These are phyloP conservation scores for Benthosema pterotum DNA, from an alignment of 2,797 vertebrate genomes.

Conservation along the genomic window DNA sequence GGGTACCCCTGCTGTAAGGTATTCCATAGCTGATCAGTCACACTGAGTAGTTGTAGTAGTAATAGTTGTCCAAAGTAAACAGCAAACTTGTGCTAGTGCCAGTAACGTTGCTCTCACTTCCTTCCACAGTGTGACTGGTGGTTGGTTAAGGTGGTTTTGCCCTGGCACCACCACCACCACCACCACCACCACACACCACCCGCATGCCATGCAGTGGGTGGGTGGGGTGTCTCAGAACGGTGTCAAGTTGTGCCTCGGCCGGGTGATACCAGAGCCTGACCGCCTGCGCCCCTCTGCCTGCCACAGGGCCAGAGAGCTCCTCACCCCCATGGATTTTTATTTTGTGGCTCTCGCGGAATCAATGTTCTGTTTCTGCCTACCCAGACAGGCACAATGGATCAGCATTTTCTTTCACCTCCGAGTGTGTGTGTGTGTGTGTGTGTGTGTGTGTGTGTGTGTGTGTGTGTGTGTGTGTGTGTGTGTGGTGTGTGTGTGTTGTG, in stretches of 20 bases:
- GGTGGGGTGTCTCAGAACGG: conserved; percentile 33
- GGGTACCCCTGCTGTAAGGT: too few species aligned
- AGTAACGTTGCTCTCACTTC: conserved; percentile 19
- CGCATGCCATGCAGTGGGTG: conserved; percentile 1
- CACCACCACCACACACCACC: conserved; percentile 43
- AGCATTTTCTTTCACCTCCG: conserved; percentile 65
- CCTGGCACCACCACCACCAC: conserved; percentile 32
- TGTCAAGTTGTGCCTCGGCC: conserved; percentile 46
- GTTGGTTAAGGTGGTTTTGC: conserved; percentile 38
- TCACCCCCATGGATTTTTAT: conserved; percentile 84
- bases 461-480: background rate
- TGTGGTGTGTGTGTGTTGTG: too few species aligned
- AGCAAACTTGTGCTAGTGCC: too few species aligned
- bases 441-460: background rate
- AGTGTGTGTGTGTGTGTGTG: conserved; percentile 18
- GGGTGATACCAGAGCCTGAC: conserved; percentile 62
- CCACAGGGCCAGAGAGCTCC: conserved; percentile 65
- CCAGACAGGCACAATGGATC: conserved; percentile 72
- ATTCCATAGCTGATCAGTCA: too few species aligned
- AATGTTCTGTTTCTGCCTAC: conserved; percentile 80
- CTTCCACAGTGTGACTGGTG: too few species aligned
- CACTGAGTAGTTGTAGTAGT: too few species aligned
- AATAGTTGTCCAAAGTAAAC: too few species aligned
- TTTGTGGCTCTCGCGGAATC: conserved; percentile 81
- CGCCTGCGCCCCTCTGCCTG: conserved; percentile 61